Evolutionary conservation across 2,113 vertebrate genomes (phyloP).

Genomic region (Bos javanicus): DNA sequence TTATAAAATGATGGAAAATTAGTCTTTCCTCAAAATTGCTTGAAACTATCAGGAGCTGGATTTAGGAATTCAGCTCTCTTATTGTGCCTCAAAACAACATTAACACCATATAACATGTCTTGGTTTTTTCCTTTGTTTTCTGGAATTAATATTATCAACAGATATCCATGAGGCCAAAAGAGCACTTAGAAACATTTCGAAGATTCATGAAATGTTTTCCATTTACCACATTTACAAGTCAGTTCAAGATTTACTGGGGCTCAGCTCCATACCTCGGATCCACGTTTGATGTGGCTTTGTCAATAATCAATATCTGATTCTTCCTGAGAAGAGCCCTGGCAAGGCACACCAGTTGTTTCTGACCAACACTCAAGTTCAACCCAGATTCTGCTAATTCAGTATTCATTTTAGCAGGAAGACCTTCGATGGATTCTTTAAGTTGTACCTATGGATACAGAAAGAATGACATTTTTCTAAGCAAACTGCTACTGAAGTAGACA

Average conservation of each 20-base stretch:
- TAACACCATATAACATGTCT: background rate
- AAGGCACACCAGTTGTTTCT: slow-evolving; percentile 95
- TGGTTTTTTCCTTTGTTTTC: background rate
- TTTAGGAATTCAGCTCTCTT: too few species aligned
- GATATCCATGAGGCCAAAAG: background rate
- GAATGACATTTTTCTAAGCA: background rate
- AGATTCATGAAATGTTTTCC: background rate
- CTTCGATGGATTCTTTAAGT: slow-evolving; percentile 91
- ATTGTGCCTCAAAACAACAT: too few species aligned
- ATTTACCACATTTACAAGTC: background rate
- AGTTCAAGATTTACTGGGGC: fast-evolving
- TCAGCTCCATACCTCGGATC: slow-evolving; percentile 85
- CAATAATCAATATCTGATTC: slow-evolving; percentile 94
- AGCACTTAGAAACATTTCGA: background rate
- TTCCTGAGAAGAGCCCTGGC: slow-evolving; percentile 94
- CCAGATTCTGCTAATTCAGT: slow-evolving; percentile 94
- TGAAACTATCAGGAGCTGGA: too few species aligned
- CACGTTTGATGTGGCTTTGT: slow-evolving; percentile 97
- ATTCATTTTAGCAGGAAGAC: slow-evolving; percentile 91
- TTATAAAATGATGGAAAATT: background rate
- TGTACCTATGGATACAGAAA: slow-evolving; percentile 87
- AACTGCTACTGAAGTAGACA: background rate
- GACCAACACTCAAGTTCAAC: slow-evolving; percentile 96
- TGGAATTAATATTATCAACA: background rate
- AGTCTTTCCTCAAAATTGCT: too few species aligned